Evolutionary conservation across 2,888 invertebrate genomes (phyloP).

Genomic region (Oxyteleia sp.): DNA sequence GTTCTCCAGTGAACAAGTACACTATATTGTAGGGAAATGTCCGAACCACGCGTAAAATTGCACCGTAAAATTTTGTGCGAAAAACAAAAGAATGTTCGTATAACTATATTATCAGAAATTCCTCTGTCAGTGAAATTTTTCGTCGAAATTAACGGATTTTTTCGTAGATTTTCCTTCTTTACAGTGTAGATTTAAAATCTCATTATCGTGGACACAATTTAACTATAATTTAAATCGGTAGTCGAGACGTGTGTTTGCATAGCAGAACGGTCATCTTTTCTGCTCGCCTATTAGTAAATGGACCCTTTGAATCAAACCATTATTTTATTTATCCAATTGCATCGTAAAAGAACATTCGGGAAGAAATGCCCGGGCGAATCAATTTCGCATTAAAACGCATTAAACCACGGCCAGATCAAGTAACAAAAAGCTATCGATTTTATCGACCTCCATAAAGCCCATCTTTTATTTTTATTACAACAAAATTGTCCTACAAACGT

Average conservation of each 20-base stretch:
- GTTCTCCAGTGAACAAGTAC: too few species aligned
- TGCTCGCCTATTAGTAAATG: neutral
- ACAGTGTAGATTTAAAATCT: too few species aligned
- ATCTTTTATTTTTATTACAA: conserved; percentile 2
- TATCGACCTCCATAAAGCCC: neutral
- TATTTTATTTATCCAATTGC: neutral
- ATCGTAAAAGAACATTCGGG: neutral
- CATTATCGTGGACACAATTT: too few species aligned
- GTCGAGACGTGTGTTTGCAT: neutral
- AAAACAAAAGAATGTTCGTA: too few species aligned
- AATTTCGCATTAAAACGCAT: neutral
- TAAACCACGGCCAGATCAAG: neutral
- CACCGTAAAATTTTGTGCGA: too few species aligned
- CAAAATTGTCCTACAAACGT: neutral
- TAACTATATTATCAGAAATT: too few species aligned
- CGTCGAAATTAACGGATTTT: too few species aligned
- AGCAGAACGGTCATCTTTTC: neutral
- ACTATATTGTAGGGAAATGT: too few species aligned
- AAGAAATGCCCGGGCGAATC: neutral
- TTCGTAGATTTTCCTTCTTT: too few species aligned
- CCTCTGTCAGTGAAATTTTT: too few species aligned
- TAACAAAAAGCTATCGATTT: neutral
- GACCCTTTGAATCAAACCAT: neutral
- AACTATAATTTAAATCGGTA: neutral
- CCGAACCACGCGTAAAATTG: too few species aligned